A percentile compares a stretch with the other conserved stretches of the same genome.
phyloP scores from a whole-genome alignment of 2,888 invertebrate species.

The Masnerella sp. region DNA sequence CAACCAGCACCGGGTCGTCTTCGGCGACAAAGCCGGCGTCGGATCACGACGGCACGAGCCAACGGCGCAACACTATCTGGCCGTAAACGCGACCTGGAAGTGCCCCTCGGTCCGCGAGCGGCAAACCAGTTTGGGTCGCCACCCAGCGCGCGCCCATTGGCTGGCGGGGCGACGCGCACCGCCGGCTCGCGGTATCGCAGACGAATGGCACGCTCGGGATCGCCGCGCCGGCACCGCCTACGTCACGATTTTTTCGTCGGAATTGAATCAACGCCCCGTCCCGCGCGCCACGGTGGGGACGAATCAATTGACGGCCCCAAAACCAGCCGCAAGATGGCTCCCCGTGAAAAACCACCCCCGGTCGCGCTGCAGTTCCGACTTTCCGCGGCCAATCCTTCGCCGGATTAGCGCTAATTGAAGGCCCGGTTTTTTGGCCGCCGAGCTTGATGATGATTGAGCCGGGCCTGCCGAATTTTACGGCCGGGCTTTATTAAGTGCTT shows the following conservation, averaged over 20 bases:
- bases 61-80: conserved; percentile 78
- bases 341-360: conserved; percentile 69
- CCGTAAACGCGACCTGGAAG: conserved; percentile 69
- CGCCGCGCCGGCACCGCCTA: conserved; percentile 67
- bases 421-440: conserved; percentile 1
- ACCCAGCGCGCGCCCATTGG: conserved; percentile 72
- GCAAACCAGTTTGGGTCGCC: conserved; percentile 71
- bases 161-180: conserved; percentile 55
- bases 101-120: conserved; percentile 69
- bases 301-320: conserved; percentile 77
- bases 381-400: conserved; percentile 43
- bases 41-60: conserved; percentile 75
- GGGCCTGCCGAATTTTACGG: conserved; percentile 29
- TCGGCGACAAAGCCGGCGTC: conserved; percentile 66
- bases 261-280: conserved; percentile 75
- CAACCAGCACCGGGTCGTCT: conserved; percentile 43
- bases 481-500: conserved; percentile 27
- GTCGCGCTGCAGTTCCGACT: conserved; percentile 54
- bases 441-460: conserved; percentile 42
- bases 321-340: conserved; percentile 77
- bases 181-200: conserved; percentile 62
- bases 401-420: conserved; percentile 56
- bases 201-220: conserved; percentile 65
- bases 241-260: conserved; percentile 70
- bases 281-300: conserved; percentile 68